Conservation (phyloP, 2,888 invertebrate species). For the Pyrrhopygopsis socrates region DNA sequence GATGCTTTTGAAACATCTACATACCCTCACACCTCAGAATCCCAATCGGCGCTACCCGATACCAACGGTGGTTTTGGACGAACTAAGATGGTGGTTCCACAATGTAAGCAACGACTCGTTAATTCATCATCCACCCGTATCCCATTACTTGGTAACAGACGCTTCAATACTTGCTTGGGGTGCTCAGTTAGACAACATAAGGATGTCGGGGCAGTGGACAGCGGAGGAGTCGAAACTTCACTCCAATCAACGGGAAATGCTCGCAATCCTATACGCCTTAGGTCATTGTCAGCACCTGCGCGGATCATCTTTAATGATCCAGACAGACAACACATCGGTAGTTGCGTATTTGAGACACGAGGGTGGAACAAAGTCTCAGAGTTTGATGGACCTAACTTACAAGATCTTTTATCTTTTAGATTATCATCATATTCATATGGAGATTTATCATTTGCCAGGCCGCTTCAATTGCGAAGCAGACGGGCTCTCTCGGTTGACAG, state of each 20-base stretch:
- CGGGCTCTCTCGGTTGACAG: constrained; percentile 69
- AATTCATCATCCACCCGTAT: not conserved
- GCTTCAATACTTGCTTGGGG: constrained; percentile 71
- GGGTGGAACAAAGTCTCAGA: constrained; percentile 13
- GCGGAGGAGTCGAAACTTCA: constrained; percentile 47
- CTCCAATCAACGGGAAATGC: constrained; percentile 77
- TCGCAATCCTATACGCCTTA: constrained; percentile 47
- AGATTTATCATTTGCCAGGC: constrained; percentile 79
- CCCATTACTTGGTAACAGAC: constrained; percentile 60
- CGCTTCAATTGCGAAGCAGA: constrained; percentile 86
- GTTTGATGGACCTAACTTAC: not conserved
- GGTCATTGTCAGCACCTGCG: not conserved
- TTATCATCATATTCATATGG: constrained; percentile 45
- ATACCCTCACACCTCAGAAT: not conserved
- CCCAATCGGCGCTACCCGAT: not conserved
- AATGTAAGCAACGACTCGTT: not conserved
- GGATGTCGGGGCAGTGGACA: constrained; percentile 50
- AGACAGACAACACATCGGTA: constrained; percentile 72
- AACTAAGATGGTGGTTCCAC: not conserved
- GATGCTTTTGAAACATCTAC: constrained; percentile 16
- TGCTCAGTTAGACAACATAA: constrained; percentile 60
- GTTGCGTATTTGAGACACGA: constrained; percentile 68
- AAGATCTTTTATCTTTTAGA: constrained; percentile 14
- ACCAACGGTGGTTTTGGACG: not conserved
- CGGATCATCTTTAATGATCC: constrained; percentile 36